Evolutionary conservation across 2,888 invertebrate species (phyloP), one percentile per base, ranked within the genome.

Genomic region (Congeria kusceri): DNA sequence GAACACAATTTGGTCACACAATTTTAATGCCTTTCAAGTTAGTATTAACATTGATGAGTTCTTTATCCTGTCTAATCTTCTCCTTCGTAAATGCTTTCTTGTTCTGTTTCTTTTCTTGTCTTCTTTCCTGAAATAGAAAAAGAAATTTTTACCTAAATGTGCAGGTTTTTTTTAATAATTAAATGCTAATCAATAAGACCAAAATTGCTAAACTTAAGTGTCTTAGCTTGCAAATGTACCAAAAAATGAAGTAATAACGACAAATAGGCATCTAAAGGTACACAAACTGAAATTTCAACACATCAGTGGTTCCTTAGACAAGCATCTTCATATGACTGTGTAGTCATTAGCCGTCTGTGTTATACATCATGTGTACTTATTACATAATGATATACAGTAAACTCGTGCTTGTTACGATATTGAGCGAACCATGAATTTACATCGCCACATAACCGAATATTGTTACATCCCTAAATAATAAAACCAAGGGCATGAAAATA

Each of bases 61-160:
- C 91, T 68, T 89, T 91, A 53, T 87, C 87, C 78, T 91, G 90
- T 70, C 88, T 68, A n/a, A 87, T 80, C 69, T 90, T 87, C 68
- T 93, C 93, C 49, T 83, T 77, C 66, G 89, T 89, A 75, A 93
- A 93, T 25, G 92, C 92, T 18, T 84, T 63, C 73, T 90, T 91
- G 67, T 90, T 93, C 13, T 83, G 74, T 80, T 93, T 93, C 87
- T 93, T 93, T 64, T 93, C 92, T 53, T 86, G 82, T 70, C 93
- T 86, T 80, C 93, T 85, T 49, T 90, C 89, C 92, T 92, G 85
- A 47, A 87, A 86, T 53, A 25, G 7, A 53, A 13, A 44, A 13
- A 13, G 46, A 44, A 44, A 44, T 13, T 44, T 44, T 44, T 13
- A 44, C 18, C 9, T 44, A 44, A n/a, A n/a, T n/a, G n/a, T n/a